Percentiles rank a stretch among this genome's conserved stretches.
Conservation (phyloP, 2,113 vertebrate species). For the Centropristis striata region DNA sequence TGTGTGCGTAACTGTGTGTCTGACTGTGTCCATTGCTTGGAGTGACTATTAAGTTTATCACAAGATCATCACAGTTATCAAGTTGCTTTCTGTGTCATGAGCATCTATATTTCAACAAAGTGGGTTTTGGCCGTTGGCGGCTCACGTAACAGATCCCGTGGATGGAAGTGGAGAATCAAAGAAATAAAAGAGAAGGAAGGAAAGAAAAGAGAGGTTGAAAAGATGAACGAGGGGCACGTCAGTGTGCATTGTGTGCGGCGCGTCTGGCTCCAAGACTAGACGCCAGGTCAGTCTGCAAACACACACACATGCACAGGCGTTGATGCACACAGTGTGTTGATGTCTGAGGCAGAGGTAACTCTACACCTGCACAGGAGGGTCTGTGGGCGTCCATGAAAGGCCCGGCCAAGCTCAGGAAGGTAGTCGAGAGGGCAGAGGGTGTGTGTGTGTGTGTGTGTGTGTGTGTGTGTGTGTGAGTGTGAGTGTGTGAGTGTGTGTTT, state of each 20-base stretch:
- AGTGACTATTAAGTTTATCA: slow-evolving; percentile 51
- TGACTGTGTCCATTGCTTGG: background rate
- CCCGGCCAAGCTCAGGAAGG: slow-evolving; percentile 43
- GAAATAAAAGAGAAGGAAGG: slow-evolving; percentile 62
- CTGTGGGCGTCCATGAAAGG: slow-evolving; percentile 67
- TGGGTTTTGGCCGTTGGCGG: slow-evolving; percentile 46
- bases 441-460: slow-evolving; percentile 4
- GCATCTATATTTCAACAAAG: slow-evolving; percentile 59
- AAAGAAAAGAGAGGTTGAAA: slow-evolving; percentile 71
- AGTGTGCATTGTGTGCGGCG: slow-evolving; percentile 70
- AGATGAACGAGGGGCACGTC: slow-evolving; percentile 65
- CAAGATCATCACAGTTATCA: slow-evolving; percentile 44
- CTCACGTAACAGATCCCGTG: slow-evolving; percentile 63
- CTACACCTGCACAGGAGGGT: slow-evolving; percentile 76
- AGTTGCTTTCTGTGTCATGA: slow-evolving; percentile 41
- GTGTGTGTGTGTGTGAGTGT: slow-evolving; percentile 20
- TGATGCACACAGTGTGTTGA: slow-evolving; percentile 47
- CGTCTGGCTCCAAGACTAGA: slow-evolving; percentile 72
- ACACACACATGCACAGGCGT: slow-evolving; percentile 27
- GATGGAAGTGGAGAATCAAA: slow-evolving; percentile 65
- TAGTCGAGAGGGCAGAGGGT: slow-evolving; percentile 54
- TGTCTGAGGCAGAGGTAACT: slow-evolving; percentile 71
- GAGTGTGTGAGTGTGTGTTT: slow-evolving; percentile 33
- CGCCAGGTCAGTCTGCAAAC: slow-evolving; percentile 72
- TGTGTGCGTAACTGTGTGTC: background rate